Conservation (phyloP, 2,797 vertebrate species). For the Oreortyx pictus region DNA sequence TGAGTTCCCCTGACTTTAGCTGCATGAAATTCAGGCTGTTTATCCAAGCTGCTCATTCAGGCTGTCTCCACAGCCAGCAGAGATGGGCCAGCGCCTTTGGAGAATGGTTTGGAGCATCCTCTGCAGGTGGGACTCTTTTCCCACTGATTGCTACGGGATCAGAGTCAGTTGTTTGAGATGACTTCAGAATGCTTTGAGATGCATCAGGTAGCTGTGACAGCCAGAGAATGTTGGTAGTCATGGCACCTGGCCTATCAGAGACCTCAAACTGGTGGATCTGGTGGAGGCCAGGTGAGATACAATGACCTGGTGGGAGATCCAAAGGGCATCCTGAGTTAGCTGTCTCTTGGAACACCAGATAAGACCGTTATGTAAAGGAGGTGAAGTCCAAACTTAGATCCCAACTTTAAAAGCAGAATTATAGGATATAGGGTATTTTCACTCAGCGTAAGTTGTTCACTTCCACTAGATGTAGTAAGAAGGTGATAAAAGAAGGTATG, state of each 20-base stretch:
- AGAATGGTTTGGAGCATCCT: not conserved
- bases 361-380: not conserved
- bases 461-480: not conserved
- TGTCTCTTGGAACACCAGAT: not conserved
- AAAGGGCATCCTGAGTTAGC: not conserved
- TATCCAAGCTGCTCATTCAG: rapidly evolving
- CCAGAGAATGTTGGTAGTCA: rapidly evolving
- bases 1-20: not conserved
- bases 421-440: not conserved
- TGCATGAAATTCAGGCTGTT: not conserved
- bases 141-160: too few relatives aligned
- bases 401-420: not conserved
- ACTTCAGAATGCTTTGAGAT: not conserved
- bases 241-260: rapidly evolving
- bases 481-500: not conserved
- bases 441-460: rapidly evolving
- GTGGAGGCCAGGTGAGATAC: not conserved
- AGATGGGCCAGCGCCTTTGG: rapidly evolving
- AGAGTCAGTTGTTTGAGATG: not conserved
- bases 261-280: not conserved
- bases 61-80: rapidly evolving
- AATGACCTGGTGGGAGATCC: not conserved
- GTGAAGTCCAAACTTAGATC: not conserved
- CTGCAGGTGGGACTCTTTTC: rapidly evolving
- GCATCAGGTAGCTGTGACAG: not conserved